Percentiles rank a stretch among this genome's conserved stretches.
These are phyloP conservation scores for Muscicapa adusta DNA, from an alignment of 2,113 vertebrate genomes.

Conservation along the genomic window DNA sequence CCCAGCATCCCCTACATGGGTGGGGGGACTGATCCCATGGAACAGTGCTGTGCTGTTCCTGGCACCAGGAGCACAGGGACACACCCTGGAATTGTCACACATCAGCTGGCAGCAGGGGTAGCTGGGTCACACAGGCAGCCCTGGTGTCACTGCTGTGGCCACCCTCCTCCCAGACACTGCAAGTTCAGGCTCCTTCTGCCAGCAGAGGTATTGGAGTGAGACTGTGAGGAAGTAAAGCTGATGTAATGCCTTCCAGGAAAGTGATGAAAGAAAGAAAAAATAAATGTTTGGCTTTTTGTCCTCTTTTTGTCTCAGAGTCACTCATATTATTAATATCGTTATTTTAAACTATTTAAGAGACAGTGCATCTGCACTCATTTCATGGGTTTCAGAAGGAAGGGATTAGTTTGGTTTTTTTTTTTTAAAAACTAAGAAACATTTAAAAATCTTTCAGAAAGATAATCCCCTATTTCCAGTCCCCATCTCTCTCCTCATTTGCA, in stretches of 20 bases:
- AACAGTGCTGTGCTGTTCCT: accelerated
- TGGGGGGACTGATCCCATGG: neutral
- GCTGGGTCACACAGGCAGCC: neutral
- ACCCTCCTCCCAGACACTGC: neutral
- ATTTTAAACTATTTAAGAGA: neutral
- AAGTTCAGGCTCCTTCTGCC: neutral
- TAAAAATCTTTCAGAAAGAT: neutral
- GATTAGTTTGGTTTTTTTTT: accelerated
- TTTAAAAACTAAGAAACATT: neutral
- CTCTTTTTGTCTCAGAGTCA: neutral
- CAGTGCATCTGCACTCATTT: neutral
- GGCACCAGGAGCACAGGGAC: neutral
- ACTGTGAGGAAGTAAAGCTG: neutral
- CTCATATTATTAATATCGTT: neutral
- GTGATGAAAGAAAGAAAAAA: neutral
- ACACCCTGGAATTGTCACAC: neutral
- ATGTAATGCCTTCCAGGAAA: neutral
- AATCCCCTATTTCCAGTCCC: neutral
- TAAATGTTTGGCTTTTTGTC: neutral
- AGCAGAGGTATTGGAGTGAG: neutral
- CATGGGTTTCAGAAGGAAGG: neutral
- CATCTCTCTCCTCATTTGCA: neutral
- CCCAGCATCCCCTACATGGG: neutral
- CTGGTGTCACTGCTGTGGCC: neutral
- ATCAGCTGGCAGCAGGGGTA: accelerated